Evolutionary conservation across 2,888 invertebrate species (phyloP).

Genomic region (Thecocarcelia acutangulata): DNA sequence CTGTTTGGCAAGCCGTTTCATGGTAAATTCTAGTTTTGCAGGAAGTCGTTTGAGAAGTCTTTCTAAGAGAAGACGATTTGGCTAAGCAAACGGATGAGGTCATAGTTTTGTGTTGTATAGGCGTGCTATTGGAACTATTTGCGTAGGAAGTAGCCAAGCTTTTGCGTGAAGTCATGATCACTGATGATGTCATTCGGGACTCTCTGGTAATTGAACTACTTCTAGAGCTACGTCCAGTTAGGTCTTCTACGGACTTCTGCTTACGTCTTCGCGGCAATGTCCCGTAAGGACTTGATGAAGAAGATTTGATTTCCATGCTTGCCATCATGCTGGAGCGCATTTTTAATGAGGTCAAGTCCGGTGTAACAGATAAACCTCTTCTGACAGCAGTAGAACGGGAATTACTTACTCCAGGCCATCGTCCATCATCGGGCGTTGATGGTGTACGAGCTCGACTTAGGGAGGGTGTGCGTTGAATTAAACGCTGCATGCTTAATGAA

Average conservation of each 20-base stretch:
- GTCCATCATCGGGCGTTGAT: constrained; percentile 86
- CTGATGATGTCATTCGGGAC: constrained; percentile 80
- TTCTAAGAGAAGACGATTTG: constrained; percentile 68
- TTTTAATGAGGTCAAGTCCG: constrained; percentile 77
- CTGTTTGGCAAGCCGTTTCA: constrained; percentile 90
- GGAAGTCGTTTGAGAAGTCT: constrained; percentile 77
- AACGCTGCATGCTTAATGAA: constrained; percentile 76
- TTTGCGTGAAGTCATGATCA: constrained; percentile 75
- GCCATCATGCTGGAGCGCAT: constrained; percentile 74
- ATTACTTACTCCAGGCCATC: constrained; percentile 83
- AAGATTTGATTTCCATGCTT: constrained; percentile 63
- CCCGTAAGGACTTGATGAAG: constrained; percentile 87
- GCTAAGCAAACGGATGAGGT: constrained; percentile 56
- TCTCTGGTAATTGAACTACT: constrained; percentile 83
- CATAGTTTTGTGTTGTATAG: constrained; percentile 71
- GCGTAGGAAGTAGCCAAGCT: constrained; percentile 71
- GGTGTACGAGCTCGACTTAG: constrained; percentile 85
- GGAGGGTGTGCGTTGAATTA: constrained; percentile 81
- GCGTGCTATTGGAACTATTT: constrained; percentile 57
- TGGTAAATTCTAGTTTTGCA: constrained; percentile 88
- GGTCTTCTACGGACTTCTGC: constrained; percentile 85
- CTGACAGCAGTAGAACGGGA: constrained; percentile 71
- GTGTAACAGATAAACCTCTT: constrained; percentile 78
- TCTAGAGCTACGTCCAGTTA: constrained; percentile 80
- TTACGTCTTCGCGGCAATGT: constrained; percentile 89